phyloP scores from a whole-genome alignment of 1,140 invertebrate genomes.

The Ceratosolen solmsi region DNA sequence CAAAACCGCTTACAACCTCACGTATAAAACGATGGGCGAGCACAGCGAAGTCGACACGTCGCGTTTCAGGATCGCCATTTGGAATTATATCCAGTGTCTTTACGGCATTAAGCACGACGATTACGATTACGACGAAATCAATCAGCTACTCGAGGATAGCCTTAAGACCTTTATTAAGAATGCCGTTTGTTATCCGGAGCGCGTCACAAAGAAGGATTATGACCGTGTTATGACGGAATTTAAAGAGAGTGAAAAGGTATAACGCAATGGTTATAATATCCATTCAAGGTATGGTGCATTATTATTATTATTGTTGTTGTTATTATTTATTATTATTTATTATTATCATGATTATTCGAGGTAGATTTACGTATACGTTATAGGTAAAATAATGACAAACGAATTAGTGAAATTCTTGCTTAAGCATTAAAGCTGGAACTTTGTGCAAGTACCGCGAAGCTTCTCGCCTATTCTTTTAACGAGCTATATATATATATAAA shows the following conservation, averaged over 20 bases:
- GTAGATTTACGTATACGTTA: too few species aligned
- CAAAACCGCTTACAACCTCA: constrained; percentile 87
- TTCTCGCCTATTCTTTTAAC: too few species aligned
- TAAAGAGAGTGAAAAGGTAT: constrained; percentile 86
- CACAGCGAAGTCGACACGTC: constrained; percentile 89
- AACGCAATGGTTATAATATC: not conserved
- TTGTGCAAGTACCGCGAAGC: too few species aligned
- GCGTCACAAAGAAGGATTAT: constrained; percentile 86
- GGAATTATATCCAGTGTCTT: constrained; percentile 94
- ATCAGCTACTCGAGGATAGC: constrained; percentile 87
- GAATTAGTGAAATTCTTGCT: too few species aligned
- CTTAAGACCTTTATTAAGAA: constrained; percentile 92
- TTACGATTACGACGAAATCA: constrained; percentile 92
- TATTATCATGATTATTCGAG: too few species aligned
- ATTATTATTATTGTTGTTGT: too few species aligned
- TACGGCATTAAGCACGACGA: constrained; percentile 93
- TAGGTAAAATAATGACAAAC: too few species aligned
- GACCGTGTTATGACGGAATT: constrained; percentile 26
- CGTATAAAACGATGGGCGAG: constrained; percentile 92
- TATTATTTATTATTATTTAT: too few species aligned
- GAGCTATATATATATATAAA: too few species aligned
- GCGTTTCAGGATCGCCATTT: constrained; percentile 88
- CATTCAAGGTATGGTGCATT: not conserved
- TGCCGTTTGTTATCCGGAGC: constrained; percentile 89
- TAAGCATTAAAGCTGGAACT: too few species aligned